phyloP scores from a whole-genome alignment of 1,140 invertebrate genomes.

The Cecropterus lyciades region DNA sequence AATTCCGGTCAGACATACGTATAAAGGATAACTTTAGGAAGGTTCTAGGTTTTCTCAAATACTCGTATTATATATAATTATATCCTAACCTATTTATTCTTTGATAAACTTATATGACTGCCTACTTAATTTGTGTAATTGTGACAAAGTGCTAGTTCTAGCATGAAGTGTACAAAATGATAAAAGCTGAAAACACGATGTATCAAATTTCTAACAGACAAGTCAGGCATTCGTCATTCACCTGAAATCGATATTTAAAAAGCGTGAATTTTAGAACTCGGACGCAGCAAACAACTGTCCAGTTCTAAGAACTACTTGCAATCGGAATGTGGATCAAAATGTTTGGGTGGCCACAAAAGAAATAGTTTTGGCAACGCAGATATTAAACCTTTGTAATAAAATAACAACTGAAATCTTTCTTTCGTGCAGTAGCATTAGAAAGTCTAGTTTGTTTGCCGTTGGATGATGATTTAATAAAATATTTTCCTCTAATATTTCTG shows the following conservation, averaged over 20 bases:
- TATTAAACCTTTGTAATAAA: slow-evolving; percentile 5
- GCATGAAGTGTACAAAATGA: neutral
- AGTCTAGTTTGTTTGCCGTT: slow-evolving; percentile 7
- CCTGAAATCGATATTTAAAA: slow-evolving; percentile 35
- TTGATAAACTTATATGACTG: too few relatives aligned
- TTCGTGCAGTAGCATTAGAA: slow-evolving; percentile 19
- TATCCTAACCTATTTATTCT: too few relatives aligned
- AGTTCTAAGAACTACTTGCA: slow-evolving; percentile 27
- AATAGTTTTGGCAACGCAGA: slow-evolving; percentile 11
- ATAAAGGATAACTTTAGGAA: too few relatives aligned
- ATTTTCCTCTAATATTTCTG: slow-evolving; percentile 13
- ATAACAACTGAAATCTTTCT: slow-evolving; percentile 24
- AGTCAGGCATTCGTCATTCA: slow-evolving; percentile 19
- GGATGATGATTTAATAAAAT: slow-evolving; percentile 6
- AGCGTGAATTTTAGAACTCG: slow-evolving; percentile 36
- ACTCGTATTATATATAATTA: too few relatives aligned
- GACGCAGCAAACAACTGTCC: slow-evolving; percentile 12
- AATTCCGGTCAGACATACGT: too few relatives aligned
- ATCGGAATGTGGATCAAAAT: slow-evolving; percentile 30
- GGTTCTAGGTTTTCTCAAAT: too few relatives aligned
- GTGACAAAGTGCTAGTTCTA: too few relatives aligned
- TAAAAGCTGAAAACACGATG: slow-evolving; percentile 12
- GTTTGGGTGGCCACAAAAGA: slow-evolving; percentile 25
- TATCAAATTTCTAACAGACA: slow-evolving; percentile 25
- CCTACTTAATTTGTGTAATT: too few relatives aligned